A percentile compares a stretch with the other conserved stretches of the same genome.
These are phyloP conservation scores for Nemoura dubitans DNA, from an alignment of 2,888 invertebrate genomes.

Conservation along the genomic window DNA sequence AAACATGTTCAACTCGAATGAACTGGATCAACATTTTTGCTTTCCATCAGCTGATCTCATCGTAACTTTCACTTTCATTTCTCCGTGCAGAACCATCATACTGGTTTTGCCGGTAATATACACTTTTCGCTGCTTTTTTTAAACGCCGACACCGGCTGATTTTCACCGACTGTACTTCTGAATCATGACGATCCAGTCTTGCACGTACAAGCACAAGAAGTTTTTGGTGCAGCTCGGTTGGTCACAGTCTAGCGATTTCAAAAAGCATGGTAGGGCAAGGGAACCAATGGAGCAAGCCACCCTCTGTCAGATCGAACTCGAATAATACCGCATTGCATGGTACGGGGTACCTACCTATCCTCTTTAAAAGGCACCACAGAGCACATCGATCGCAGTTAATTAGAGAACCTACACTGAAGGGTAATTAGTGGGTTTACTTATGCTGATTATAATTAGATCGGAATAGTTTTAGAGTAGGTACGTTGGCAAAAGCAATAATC, in stretches of 20 bases:
- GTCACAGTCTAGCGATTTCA: constrained; percentile 7
- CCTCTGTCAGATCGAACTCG: neutral
- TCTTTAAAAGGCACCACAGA: neutral
- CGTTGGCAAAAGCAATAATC: neutral
- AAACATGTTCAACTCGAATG: neutral
- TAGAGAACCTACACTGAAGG: neutral
- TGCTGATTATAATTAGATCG: neutral
- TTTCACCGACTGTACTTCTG: neutral
- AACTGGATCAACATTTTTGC: neutral
- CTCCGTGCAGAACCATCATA: neutral
- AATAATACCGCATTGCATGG: neutral
- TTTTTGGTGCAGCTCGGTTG: neutral
- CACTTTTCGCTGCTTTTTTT: neutral
- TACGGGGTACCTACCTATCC: neutral
- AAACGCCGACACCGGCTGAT: neutral
- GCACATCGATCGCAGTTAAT: neutral
- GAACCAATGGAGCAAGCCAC: neutral
- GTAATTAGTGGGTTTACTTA: neutral
- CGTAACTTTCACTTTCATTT: neutral
- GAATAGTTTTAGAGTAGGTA: neutral
- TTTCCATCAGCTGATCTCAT: constrained; percentile 4
- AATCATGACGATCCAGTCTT: neutral
- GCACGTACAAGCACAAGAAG: neutral
- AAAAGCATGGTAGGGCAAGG: neutral
- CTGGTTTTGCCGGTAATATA: neutral